Evolutionary conservation across 2,888 invertebrate species (phyloP).

Genomic region (Sesamia inferens): DNA sequence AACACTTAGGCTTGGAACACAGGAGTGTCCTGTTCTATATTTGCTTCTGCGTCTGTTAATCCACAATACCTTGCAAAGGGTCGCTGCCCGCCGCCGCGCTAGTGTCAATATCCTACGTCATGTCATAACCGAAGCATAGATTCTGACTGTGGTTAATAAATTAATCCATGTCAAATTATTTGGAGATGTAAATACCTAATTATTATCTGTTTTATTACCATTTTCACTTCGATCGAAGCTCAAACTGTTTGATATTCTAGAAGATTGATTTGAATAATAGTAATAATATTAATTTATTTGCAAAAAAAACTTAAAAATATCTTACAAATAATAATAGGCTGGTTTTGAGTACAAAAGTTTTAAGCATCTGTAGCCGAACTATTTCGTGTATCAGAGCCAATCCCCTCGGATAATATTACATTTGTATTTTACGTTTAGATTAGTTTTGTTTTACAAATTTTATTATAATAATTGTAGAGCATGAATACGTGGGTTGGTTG

Average conservation of each 20-base stretch:
- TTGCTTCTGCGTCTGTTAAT: neutral
- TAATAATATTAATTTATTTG: too few species aligned
- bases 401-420: too few species aligned
- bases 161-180: neutral
- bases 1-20: conserved; percentile 12
- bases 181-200: neutral
- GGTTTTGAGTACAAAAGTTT: too few species aligned
- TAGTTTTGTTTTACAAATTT: too few species aligned
- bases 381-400: too few species aligned
- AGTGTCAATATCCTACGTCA: neutral
- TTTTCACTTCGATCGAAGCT: neutral
- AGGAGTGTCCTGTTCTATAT: conserved; percentile 36
- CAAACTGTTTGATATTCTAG: neutral
- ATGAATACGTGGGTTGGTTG: too few species aligned
- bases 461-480: too few species aligned
- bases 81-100: neutral
- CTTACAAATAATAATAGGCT: too few species aligned
- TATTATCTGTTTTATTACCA: neutral
- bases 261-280: neutral
- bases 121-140: neutral
- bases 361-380: too few species aligned
- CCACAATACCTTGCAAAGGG: neutral
- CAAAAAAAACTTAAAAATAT: too few species aligned
- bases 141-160: neutral
- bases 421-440: too few species aligned